Conservation (phyloP, 2,888 invertebrate species). For the Napeogenes sylphis region DNA sequence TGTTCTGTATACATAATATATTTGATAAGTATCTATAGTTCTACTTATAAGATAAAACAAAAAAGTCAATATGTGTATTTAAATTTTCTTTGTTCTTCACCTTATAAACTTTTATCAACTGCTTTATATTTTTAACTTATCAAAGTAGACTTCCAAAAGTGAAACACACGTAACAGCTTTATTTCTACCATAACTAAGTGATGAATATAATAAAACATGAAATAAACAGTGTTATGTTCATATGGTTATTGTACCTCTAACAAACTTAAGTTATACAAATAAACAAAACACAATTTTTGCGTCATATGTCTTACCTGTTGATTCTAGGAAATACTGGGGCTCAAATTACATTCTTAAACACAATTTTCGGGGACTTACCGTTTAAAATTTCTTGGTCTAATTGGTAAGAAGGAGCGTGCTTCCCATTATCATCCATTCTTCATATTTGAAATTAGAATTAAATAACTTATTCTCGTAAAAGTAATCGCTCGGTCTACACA, state of each 20-base stretch:
- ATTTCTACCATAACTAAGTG: not conserved
- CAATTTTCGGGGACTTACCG: conserved; percentile 48
- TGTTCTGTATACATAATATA: no score
- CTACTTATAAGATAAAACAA: no score
- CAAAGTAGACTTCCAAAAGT: no score
- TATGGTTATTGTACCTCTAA: no score
- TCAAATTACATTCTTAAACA: conserved; percentile 35
- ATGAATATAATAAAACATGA: not conserved
- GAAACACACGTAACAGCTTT: no score
- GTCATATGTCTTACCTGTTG: conserved; percentile 49
- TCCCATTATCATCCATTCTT: conserved; percentile 75
- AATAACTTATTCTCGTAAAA: conserved; percentile 26
- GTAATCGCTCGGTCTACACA: conserved; percentile 9
- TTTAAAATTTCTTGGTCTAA: conserved; percentile 72
- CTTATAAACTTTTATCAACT: no score
- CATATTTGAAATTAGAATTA: conserved; percentile 63
- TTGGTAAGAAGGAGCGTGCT: conserved; percentile 67
- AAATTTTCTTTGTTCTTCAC: no score
- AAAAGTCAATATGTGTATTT: no score
- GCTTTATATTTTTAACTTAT: no score
- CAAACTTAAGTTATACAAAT: conserved; percentile 16
- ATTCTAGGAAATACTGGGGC: conserved; percentile 39
- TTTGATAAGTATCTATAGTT: no score
- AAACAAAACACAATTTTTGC: conserved; percentile 42
- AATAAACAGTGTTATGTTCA: no score